Evolutionary conservation across 2,888 invertebrate species (phyloP), one percentile per base, ranked within the genome.

Genomic region (Leptopilina myrica): DNA sequence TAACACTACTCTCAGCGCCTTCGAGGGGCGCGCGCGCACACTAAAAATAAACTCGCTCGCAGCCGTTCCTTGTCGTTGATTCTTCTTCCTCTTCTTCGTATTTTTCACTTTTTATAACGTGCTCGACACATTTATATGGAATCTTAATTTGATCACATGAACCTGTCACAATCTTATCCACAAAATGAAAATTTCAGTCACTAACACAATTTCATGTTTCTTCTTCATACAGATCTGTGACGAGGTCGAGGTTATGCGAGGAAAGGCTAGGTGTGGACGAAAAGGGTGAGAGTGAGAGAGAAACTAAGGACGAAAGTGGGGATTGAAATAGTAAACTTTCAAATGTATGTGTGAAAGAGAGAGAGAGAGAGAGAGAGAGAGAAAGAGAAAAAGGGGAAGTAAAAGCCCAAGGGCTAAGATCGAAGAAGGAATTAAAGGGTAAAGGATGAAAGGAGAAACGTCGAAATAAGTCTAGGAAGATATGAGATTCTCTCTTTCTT

Each of bases 71-170:
- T 83, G 78, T 80, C 80, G 78, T 80, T 79, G 83, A 83, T 84
- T 84, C 84, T 86, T 78, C 83, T 81, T 78, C 67, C 81, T 75
- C 82, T 33, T 83, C 81, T 81, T 79, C 78, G 77, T 79, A 76
- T 76, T 78, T 85, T 84, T 86, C 86, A 87, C 88, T 87, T 88
- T 89, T 89, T 88, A 85, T 88, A 87, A 85, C 88, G 87, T 85
- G 89, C 87, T 85, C 89, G 89, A 88, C 87, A 88, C 89, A 89
- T 89, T 89, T 88, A 89, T 86, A 81, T 82, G 81, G 83, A 83
- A 69, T 76, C 66, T 62, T 64, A 64, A 65, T 56, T 64, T 67
- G 79, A 79, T 66, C 62, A 64, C 76, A 65, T 65, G 76, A 14
- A 77, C 62, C 33, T 26, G 33, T 33, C n/a, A 56, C 33, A 56